A percentile compares a stretch with the other conserved stretches of the same genome.
phyloP scores from a whole-genome alignment of 2,888 invertebrate species.

The Phengaris arion region DNA sequence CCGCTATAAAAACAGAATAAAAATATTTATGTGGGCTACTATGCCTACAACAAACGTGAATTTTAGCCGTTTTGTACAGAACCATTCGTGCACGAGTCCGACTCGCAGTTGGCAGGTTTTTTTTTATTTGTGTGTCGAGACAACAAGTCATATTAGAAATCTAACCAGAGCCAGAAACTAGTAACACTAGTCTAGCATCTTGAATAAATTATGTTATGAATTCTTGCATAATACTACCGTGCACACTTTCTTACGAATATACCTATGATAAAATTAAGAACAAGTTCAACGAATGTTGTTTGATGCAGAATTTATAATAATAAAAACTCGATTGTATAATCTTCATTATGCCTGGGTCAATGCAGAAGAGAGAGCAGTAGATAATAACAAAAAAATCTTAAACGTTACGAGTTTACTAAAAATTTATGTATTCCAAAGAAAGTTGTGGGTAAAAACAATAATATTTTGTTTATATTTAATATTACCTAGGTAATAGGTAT shows the following conservation, averaged over 20 bases:
- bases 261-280: neutral
- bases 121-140: neutral
- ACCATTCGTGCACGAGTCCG: too few relatives aligned
- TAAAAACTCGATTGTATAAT: neutral
- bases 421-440: neutral
- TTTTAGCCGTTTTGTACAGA: too few relatives aligned
- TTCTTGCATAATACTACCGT: neutral
- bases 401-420: neutral
- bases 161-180: neutral
- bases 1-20: too few relatives aligned
- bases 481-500: too few relatives aligned
- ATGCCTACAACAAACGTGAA: too few relatives aligned
- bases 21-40: too few relatives aligned
- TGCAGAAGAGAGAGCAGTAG: neutral
- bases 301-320: neutral
- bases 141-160: neutral
- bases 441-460: too few relatives aligned
- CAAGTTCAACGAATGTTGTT: neutral
- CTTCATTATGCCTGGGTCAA: neutral
- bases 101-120: too few relatives aligned
- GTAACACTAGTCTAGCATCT: conserved; percentile 3
- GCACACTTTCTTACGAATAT: conserved; percentile 8
- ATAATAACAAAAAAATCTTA: neutral
- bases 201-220: conserved; percentile 17
- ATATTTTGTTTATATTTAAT: too few relatives aligned